Evolutionary conservation across 1,140 invertebrate genomes (phyloP).

Genomic region (Babylonia areolata): DNA sequence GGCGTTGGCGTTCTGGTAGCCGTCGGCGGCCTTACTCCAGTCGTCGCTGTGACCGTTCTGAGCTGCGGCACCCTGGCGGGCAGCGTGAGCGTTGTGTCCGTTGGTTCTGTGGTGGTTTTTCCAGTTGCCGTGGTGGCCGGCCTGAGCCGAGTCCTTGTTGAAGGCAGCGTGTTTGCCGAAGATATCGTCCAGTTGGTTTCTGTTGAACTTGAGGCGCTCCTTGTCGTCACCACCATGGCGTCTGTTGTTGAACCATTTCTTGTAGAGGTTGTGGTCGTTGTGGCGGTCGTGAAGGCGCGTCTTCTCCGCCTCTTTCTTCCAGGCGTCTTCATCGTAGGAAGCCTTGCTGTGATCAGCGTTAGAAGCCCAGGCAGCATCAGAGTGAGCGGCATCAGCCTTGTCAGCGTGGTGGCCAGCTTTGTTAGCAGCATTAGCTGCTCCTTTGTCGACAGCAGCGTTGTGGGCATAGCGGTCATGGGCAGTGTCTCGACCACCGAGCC

Average conservation of each 20-base stretch:
- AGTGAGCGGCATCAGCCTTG: neutral
- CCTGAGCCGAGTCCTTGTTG: slow-evolving; percentile 34
- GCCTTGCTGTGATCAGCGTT: slow-evolving; percentile 2
- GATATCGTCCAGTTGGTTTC: slow-evolving; percentile 22
- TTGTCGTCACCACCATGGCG: slow-evolving; percentile 36
- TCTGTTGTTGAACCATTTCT: slow-evolving; percentile 41
- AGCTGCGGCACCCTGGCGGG: neutral
- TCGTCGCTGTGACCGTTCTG: neutral
- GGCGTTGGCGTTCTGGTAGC: slow-evolving; percentile 22
- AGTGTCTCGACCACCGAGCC: slow-evolving; percentile 23
- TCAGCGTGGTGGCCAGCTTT: slow-evolving; percentile 6
- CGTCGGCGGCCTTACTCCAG: slow-evolving; percentile 27
- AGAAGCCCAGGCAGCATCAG: slow-evolving; percentile 14
- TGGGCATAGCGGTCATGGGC: neutral
- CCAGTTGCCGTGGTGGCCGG: neutral
- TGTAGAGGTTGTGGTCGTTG: slow-evolving; percentile 25
- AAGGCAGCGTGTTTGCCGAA: slow-evolving; percentile 34
- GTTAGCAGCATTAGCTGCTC: slow-evolving; percentile 16
- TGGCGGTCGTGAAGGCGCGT: slow-evolving; percentile 22
- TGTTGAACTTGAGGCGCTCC: slow-evolving; percentile 39
- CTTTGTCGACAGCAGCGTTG: neutral
- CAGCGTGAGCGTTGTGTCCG: slow-evolving; percentile 22
- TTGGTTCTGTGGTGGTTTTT: neutral
- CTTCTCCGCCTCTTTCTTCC: slow-evolving; percentile 22
- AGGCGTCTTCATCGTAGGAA: slow-evolving; percentile 24